Evolutionary conservation across 30 jellyfish, hydroid and myxozoan genomes (phyloP), one percentile per base, ranked within the genome.

Genomic region (Cassiopea andromeda): DNA sequence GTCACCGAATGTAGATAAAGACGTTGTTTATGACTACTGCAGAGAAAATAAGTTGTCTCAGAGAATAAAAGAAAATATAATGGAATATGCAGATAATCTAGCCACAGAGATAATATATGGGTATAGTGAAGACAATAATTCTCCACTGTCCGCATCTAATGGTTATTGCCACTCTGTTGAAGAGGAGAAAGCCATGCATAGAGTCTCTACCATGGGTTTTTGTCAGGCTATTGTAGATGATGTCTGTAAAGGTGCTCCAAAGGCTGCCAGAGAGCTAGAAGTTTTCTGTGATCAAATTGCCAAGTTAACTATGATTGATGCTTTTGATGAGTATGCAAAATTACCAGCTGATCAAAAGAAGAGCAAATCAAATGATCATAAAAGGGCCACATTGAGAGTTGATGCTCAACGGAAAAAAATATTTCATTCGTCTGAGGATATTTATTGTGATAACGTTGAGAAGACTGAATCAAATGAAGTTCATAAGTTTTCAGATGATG

Each of bases 221-320:
- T 83, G 91, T 69, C 76, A 83, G 59, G 76, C 91, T 3, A 49
- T 83, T 48, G 91, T 84, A 70, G 54, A 16, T 17, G 83, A 72
- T 83, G 84, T 83, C 4, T 83, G 91, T 54, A 68, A 84, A 67
- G 77, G 70, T 69, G 91, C 91, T 7, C 83, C 91, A 49, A 83
- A 60, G 38, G 59, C 61, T 8, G 91, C 84, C 7, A 69, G 75
- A 9, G 60, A 69, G 43, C 48, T 83, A n/a, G 91, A 83, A 43
- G 49, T 9, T 27, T 6, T 70, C 0, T 8, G 79, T 70, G 57
- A 70, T 7, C 18, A 43, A 70, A 1, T 70, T 12, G 18, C 79
- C 4, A 43, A 16, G 50, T 70, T 38, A n/a, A 70, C 38, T 8
- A 19, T 70, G 10, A 38, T 18, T 6, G 54, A 70, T 70, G 79